Evolutionary conservation across 1,140 invertebrate species (phyloP).

Genomic region (Heliconius congener): DNA sequence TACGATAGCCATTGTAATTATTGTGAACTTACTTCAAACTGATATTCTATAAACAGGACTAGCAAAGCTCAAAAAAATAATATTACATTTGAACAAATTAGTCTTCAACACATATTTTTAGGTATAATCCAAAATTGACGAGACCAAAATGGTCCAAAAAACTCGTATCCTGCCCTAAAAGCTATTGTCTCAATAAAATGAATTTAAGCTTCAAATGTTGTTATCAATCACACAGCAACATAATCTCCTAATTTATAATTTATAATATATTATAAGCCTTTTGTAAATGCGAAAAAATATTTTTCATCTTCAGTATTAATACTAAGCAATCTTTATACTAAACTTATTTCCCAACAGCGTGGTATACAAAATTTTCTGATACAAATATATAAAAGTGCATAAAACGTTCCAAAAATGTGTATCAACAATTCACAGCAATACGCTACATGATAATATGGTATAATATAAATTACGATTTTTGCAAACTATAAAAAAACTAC

Average conservation of each 20-base stretch:
- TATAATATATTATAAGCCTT: not conserved
- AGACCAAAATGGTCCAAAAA: not conserved
- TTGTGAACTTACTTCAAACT: not conserved
- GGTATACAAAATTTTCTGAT: slow-evolving; percentile 64
- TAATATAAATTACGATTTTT: slow-evolving; percentile 37
- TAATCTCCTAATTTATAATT: not conserved
- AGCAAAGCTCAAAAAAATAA: not conserved
- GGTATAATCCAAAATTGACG: not conserved
- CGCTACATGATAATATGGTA: slow-evolving; percentile 29
- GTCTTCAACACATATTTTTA: not conserved
- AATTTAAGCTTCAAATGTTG: not conserved
- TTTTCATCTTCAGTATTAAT: slow-evolving; percentile 7
- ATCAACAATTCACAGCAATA: slow-evolving; percentile 51
- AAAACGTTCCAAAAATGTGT: slow-evolving; percentile 79
- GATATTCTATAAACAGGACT: not conserved
- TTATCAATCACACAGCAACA: not conserved
- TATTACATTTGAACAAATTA: not conserved
- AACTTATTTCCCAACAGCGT: slow-evolving; percentile 52
- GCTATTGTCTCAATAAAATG: not conserved
- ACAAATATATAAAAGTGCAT: slow-evolving; percentile 80
- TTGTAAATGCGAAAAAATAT: slow-evolving; percentile 10
- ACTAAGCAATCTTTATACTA: slow-evolving; percentile 4
- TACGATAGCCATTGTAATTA: not conserved
- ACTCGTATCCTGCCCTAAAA: not conserved
- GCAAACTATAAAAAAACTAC: slow-evolving; percentile 45